Percentiles rank a stretch among this genome's conserved stretches.
Conservation (phyloP, 2,888 invertebrate genomes). For the Cataglyphis livida region DNA sequence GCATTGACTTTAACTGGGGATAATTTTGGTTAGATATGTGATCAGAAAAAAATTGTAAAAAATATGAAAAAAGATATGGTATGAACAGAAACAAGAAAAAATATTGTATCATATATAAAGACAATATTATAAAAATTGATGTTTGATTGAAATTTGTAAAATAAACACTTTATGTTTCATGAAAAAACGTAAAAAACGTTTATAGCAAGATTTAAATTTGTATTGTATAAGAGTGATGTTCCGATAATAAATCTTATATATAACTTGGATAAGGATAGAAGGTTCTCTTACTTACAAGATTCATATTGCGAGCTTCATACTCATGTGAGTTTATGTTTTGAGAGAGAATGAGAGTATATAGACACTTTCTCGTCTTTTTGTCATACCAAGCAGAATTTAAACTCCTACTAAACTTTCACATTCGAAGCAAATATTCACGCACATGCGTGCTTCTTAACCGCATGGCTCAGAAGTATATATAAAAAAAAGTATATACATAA, state of each 20-base stretch:
- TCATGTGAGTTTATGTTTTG: conserved; percentile 8
- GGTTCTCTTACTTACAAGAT: background rate
- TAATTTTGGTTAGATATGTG: background rate
- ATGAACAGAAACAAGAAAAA: background rate
- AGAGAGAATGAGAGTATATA: background rate
- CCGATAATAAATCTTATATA: background rate
- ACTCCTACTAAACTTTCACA: background rate
- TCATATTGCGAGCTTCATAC: conserved; percentile 21
- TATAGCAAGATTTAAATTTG: conserved; percentile 8
- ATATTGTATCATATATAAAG: background rate
- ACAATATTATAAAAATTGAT: background rate
- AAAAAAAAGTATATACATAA: background rate
- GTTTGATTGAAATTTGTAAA: background rate
- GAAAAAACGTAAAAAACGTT: conserved; percentile 5
- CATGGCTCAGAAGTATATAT: background rate
- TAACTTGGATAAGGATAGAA: conserved; percentile 8
- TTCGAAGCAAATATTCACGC: background rate
- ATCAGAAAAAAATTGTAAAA: background rate
- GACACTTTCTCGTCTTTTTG: background rate
- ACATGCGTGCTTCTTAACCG: background rate
- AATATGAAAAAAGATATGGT: background rate
- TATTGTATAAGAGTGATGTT: background rate
- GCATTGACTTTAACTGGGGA: background rate
- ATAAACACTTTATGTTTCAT: background rate
- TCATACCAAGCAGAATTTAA: conserved; percentile 7